Percentiles rank a stretch among this genome's conserved stretches.
Evolutionary conservation across 2,113 vertebrate genomes (phyloP).

Genomic region (Catagonus wagneri): DNA sequence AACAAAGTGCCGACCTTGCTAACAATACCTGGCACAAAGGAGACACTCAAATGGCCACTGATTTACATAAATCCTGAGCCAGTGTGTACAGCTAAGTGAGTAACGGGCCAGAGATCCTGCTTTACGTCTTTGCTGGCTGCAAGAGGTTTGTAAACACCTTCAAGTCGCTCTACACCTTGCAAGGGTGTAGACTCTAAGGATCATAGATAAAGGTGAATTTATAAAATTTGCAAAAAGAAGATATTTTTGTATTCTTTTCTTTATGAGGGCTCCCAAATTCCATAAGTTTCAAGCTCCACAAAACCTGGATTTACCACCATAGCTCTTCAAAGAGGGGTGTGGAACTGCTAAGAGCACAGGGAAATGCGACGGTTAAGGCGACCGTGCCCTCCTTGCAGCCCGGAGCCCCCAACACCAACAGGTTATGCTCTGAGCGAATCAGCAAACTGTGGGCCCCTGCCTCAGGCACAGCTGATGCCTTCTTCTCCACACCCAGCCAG

Average conservation of each 20-base stretch:
- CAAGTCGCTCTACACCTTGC: background rate
- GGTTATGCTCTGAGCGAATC: background rate
- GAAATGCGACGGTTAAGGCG: background rate
- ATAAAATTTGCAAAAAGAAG: background rate
- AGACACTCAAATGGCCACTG: background rate
- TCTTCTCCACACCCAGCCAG: background rate
- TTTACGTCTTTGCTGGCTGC: background rate
- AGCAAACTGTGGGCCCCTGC: background rate
- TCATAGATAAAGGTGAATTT: background rate
- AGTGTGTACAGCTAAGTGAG: background rate
- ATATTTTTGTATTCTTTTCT: background rate
- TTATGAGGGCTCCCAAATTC: background rate
- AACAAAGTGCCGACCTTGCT: background rate
- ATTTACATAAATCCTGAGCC: background rate
- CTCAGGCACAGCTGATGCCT: fast-evolving
- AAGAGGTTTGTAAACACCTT: background rate
- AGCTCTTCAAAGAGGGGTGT: background rate
- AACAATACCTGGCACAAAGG: background rate
- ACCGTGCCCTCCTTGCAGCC: background rate
- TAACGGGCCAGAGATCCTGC: background rate
- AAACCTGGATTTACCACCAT: background rate
- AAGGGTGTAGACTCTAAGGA: background rate
- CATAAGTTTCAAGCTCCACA: background rate
- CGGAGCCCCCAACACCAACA: background rate
- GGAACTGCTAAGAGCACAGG: background rate